These are phyloP conservation scores for Perodicticus potto DNA, from an alignment of 2,797 vertebrate species.

Conservation along the genomic window DNA sequence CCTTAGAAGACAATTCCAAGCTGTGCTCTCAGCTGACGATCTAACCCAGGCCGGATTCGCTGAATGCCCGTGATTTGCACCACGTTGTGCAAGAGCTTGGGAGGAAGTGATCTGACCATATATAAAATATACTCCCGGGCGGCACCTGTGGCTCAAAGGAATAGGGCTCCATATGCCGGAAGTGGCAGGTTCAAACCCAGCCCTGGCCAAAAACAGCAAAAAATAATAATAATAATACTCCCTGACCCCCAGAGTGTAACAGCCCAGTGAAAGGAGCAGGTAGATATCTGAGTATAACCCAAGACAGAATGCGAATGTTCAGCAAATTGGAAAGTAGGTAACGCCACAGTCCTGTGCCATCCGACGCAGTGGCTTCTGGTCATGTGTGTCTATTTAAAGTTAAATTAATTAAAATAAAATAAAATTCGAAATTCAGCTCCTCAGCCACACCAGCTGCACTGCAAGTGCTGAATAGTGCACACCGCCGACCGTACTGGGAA, in stretches of 20 bases:
- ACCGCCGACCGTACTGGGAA: background rate
- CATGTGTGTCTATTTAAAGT: background rate
- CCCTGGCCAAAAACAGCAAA: too few species aligned
- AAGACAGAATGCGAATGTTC: fast-evolving
- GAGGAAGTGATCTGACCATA: background rate
- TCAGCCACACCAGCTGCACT: fast-evolving
- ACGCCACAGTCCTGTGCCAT: fast-evolving
- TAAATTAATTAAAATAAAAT: background rate
- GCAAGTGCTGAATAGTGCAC: fast-evolving
- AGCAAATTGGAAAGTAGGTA: fast-evolving
- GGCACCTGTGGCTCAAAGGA: too few species aligned
- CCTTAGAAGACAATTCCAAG: background rate
- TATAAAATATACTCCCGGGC: background rate
- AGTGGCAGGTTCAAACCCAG: too few species aligned
- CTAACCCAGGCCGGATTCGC: fast-evolving
- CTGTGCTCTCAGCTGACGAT: background rate
- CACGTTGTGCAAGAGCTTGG: background rate
- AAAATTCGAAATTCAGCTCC: background rate
- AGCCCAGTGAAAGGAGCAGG: background rate
- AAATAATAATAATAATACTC: too few species aligned
- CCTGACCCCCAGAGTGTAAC: background rate
- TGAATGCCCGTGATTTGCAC: fast-evolving
- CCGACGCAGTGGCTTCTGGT: fast-evolving
- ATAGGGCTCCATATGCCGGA: too few species aligned
- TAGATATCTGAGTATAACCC: fast-evolving